Conservation (phyloP, 2,888 invertebrate species). For the Drosophila emarginata region DNA sequence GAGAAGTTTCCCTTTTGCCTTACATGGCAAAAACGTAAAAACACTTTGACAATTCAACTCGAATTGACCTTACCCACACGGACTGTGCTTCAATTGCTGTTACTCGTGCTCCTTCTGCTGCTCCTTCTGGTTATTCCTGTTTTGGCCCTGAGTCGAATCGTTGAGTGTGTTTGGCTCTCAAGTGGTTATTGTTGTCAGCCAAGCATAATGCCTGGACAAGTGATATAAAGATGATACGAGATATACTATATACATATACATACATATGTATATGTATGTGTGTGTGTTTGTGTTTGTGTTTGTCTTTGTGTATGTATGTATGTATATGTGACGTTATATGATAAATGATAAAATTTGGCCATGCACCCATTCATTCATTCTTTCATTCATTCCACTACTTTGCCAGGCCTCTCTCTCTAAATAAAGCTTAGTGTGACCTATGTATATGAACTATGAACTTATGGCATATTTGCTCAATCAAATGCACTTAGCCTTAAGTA, state of each 20-base stretch:
- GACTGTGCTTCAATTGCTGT: slow-evolving; percentile 8
- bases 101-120: background rate
- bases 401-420: slow-evolving; percentile 42
- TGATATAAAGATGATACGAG: slow-evolving; percentile 38
- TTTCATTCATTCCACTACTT: background rate
- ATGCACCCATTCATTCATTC: slow-evolving; percentile 10
- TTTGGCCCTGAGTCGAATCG: slow-evolving; percentile 31
- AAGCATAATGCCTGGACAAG: slow-evolving; percentile 52
- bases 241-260: slow-evolving; percentile 14
- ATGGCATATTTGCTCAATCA: slow-evolving; percentile 54
- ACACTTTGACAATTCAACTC: slow-evolving; percentile 27
- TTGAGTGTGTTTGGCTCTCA: slow-evolving; percentile 45
- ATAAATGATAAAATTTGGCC: slow-evolving; percentile 60
- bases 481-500: slow-evolving; percentile 60
- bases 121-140: background rate
- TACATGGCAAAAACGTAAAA: slow-evolving; percentile 14
- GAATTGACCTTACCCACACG: slow-evolving; percentile 14
- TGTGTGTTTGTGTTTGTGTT: too few relatives aligned
- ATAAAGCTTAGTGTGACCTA: slow-evolving; percentile 44
- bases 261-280: slow-evolving; percentile 9
- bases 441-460: slow-evolving; percentile 43
- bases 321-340: slow-evolving; percentile 39
- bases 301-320: slow-evolving; percentile 20
- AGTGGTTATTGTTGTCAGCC: slow-evolving; percentile 73
- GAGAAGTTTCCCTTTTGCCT: slow-evolving; percentile 12